Evolutionary conservation across 2,113 vertebrate species (phyloP).

Genomic region (Eolophus roseicapilla): DNA sequence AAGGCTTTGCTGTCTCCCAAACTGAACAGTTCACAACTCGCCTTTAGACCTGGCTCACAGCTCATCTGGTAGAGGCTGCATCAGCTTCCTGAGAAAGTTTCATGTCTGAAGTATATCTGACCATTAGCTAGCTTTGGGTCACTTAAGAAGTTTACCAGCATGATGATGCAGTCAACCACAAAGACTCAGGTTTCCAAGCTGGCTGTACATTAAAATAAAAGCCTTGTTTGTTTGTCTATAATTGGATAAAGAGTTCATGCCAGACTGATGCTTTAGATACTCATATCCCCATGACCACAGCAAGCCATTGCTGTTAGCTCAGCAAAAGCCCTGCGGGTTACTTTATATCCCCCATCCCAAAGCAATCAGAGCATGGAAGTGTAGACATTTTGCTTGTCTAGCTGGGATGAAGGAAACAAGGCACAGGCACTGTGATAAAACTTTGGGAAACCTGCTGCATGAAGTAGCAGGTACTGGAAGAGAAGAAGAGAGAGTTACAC

Average conservation of each 20-base stretch:
- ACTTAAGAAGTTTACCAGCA: neutral
- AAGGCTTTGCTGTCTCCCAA: neutral
- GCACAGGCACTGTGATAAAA: neutral
- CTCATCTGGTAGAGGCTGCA: neutral
- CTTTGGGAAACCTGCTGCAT: neutral
- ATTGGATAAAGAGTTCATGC: neutral
- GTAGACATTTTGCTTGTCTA: rapidly evolving
- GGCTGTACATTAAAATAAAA: neutral
- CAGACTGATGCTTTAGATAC: neutral
- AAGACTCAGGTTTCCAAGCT: neutral
- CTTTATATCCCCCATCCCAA: neutral
- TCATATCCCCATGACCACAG: neutral
- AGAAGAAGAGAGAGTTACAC: neutral
- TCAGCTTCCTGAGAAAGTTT: neutral
- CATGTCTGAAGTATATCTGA: neutral
- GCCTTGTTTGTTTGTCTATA: neutral
- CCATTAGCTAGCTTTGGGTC: neutral
- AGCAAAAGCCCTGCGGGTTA: neutral
- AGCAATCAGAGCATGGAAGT: neutral
- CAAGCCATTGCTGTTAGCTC: neutral
- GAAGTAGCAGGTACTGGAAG: neutral
- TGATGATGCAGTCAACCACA: neutral
- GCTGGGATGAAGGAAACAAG: neutral
- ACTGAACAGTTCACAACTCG: neutral
- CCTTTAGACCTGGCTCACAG: neutral